Percentiles rank a stretch among this genome's conserved stretches.
Conservation (phyloP, 1,140 invertebrate genomes). For the Meloidogyne exigua region DNA sequence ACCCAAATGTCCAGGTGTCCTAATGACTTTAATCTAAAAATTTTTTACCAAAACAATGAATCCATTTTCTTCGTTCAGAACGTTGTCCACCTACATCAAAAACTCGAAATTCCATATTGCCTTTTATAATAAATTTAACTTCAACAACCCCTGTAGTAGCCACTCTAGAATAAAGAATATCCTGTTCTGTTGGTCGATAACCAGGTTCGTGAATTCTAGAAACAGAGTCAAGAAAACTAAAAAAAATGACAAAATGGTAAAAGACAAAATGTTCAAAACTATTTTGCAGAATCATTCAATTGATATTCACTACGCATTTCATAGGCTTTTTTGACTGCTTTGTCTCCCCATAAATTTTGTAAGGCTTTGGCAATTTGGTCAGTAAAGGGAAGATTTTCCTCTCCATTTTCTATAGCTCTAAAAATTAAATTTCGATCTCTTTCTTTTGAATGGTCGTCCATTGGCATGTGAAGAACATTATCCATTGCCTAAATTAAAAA, state of each 20-base stretch:
- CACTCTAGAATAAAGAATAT: constrained; percentile 90
- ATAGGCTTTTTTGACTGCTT: constrained; percentile 54
- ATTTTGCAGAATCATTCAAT: constrained; percentile 62
- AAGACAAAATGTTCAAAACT: constrained; percentile 35
- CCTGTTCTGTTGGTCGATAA: constrained; percentile 92
- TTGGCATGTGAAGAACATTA: constrained; percentile 74
- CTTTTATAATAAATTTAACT: constrained; percentile 45
- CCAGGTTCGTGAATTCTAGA: constrained; percentile 84
- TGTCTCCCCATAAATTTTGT: constrained; percentile 52
- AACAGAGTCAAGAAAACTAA: constrained; percentile 90
- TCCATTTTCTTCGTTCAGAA: constrained; percentile 65
- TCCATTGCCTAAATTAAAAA: constrained; percentile 76
- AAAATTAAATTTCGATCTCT: constrained; percentile 43
- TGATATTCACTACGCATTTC: constrained; percentile 57
- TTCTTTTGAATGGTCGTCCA: constrained; percentile 38
- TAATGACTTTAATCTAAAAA: no score
- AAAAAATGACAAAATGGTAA: not conserved
- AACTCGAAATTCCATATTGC: constrained; percentile 72
- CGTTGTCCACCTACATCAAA: constrained; percentile 80
- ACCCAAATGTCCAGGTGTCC: no score
- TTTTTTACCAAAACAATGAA: constrained; percentile 63
- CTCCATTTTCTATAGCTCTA: constrained; percentile 47
- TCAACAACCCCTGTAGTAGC: constrained; percentile 75
- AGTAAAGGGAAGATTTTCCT: constrained; percentile 50
- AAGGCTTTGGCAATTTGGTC: constrained; percentile 41